Evolutionary conservation across 2,797 vertebrate genomes (phyloP).

Genomic region (Amniataba percoides): DNA sequence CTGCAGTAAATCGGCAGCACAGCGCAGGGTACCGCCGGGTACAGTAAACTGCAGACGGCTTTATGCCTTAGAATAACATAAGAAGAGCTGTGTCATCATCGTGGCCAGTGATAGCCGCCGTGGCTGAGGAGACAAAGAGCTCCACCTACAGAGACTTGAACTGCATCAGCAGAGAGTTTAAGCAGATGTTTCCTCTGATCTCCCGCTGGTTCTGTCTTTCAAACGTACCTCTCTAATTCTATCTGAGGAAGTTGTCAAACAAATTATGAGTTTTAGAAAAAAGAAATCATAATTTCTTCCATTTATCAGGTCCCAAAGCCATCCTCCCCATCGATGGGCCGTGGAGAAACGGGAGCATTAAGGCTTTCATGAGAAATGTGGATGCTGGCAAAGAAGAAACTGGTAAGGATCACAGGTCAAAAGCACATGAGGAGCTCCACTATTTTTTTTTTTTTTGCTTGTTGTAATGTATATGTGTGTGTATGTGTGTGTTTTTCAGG

Average conservation of each 20-base stretch:
- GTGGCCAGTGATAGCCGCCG: conserved; percentile 1
- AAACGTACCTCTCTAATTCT: background rate
- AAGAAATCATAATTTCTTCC: too few species aligned
- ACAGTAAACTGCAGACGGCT: conserved; percentile 32
- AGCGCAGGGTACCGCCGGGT: conserved; percentile 29
- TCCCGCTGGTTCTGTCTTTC: background rate
- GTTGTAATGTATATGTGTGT: background rate
- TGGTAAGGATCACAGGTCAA: conserved; percentile 54
- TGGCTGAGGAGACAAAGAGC: conserved; percentile 33
- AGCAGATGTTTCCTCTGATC: conserved; percentile 12
- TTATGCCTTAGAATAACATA: conserved; percentile 21
- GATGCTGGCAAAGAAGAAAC: conserved; percentile 78
- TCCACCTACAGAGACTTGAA: conserved; percentile 50
- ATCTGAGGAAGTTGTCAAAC: background rate
- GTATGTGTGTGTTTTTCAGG: conserved; percentile 57
- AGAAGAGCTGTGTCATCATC: conserved; percentile 32
- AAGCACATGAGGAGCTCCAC: background rate
- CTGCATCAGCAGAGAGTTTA: conserved; percentile 26
- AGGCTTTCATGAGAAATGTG: conserved; percentile 80
- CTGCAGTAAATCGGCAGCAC: conserved; percentile 39
- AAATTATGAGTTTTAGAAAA: too few species aligned
- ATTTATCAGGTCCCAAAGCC: conserved; percentile 73
- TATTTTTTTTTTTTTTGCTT: background rate
- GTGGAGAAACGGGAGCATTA: conserved; percentile 78
- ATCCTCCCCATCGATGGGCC: conserved; percentile 79